Evolutionary conservation across 2,888 invertebrate genomes (phyloP).

Genomic region (Cynaeus angustus): DNA sequence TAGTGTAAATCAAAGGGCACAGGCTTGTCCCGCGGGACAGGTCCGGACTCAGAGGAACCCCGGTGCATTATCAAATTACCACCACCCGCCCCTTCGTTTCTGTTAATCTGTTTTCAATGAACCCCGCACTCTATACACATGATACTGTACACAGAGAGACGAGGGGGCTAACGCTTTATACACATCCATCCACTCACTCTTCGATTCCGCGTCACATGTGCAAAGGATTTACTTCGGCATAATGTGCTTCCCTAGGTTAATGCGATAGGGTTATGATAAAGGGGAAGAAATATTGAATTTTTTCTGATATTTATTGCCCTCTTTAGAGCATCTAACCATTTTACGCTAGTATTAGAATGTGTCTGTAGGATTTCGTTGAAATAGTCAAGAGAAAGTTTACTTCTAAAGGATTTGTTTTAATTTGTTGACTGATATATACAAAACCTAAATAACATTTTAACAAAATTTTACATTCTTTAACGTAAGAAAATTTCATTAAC

Average conservation of each 20-base stretch:
- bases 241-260: conserved; percentile 57
- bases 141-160: conserved; percentile 64
- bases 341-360: not conserved
- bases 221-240: conserved; percentile 53
- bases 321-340: too few relatives aligned
- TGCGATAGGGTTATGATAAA: conserved; percentile 57
- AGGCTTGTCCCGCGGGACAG: conserved; percentile 63
- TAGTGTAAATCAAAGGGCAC: conserved; percentile 73
- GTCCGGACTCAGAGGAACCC: conserved; percentile 63
- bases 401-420: too few relatives aligned
- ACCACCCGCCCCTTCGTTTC: conserved; percentile 70
- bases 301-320: not conserved
- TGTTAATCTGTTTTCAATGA: conserved; percentile 73
- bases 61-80: conserved; percentile 73
- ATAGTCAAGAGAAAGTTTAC: too few relatives aligned
- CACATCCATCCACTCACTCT: conserved; percentile 42
- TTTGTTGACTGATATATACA: too few relatives aligned
- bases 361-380: too few relatives aligned
- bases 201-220: conserved; percentile 51
- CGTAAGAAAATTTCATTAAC: too few relatives aligned
- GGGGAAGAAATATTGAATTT: conserved; percentile 46
- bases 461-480: too few relatives aligned
- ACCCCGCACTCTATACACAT: conserved; percentile 66
- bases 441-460: too few relatives aligned
- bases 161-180: conserved; percentile 49